Conservation (phyloP, 2,888 invertebrate genomes). For the Eilema depressum region DNA sequence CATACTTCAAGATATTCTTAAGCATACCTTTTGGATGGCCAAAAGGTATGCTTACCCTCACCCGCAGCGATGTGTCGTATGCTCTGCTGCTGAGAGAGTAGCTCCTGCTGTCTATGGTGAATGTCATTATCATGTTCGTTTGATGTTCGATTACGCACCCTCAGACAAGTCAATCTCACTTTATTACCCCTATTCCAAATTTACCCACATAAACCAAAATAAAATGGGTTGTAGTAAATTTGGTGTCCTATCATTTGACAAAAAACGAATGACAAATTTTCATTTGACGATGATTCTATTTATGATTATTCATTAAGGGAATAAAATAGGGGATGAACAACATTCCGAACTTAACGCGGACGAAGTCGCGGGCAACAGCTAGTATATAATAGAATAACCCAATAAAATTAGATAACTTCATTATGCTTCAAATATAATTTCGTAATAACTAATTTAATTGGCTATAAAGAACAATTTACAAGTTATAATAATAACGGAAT, state of each 20-base stretch:
- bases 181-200: constrained; percentile 43
- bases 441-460: constrained; percentile 29
- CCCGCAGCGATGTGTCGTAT: constrained; percentile 56
- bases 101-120: constrained; percentile 47
- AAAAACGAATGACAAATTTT: too few species aligned
- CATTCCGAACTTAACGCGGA: too few species aligned
- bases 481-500: constrained; percentile 22
- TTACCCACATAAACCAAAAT: constrained; percentile 34
- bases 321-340: too few species aligned
- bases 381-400: too few species aligned
- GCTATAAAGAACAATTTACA: constrained; percentile 28
- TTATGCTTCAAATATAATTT: constrained; percentile 7
- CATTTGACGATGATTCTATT: too few species aligned
- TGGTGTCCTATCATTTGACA: too few species aligned
- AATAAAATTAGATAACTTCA: constrained; percentile 33
- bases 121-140: constrained; percentile 39
- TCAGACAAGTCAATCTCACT: constrained; percentile 46
- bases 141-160: constrained; percentile 47
- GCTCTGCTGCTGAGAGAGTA: constrained; percentile 54
- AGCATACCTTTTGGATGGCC: too few species aligned
- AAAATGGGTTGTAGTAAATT: too few species aligned
- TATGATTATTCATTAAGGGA: too few species aligned
- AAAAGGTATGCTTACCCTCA: too few species aligned
- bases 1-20: too few species aligned
- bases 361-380: too few species aligned